Base-by-base conservation (phyloP, 2,797 vertebrate genomes). In the Lepilemur ruficaudatus region DNA sequence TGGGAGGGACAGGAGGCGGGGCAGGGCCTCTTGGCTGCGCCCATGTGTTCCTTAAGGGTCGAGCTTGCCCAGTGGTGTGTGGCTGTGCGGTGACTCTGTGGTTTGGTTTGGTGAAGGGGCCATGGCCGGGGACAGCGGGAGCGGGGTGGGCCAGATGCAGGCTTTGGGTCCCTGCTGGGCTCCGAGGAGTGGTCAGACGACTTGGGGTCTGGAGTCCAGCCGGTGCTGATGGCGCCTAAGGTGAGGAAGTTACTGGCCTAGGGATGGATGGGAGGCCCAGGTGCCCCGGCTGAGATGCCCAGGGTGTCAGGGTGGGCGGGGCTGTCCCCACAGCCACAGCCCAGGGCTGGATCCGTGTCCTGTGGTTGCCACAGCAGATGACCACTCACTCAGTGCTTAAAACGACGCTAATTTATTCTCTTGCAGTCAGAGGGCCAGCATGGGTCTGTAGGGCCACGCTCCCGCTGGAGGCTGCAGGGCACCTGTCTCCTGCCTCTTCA, bases 231-330 rank as follows among this genome's bases (percentile, higher is more conserved):
- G 2, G 46, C 32, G 18, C 1, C 1, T 5, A 13, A 1, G 5
- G 17, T 14, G 2, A 23, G 18, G 82, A n/a, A 18, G 14, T 30
- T 32, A 2, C 2, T 13, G 4, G n/a, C 0, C 20, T 32, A 0
- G 2, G 57, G 81, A 25, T 0, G 11, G 52, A 28, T 0, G 18
- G 69, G 67, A 61, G 50, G 35, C 30, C 17, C 5, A 15, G 32
- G 25, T 57, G 57, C 11, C 22, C 35, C 7, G 4, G 17, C 30
- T n/a, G 43, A 43, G 69, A 28, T 2, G 17, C 5, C 17, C 15
- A 0, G 48, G 30, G 17, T 48, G 4, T 48, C n/a, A 1, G 15
- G 22, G 43, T 22, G 69, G 12, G 1, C 7, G 2, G 32, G 5
- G 55, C 67, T 7, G 3, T 25, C 35, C 78, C 52, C 61, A 1